Evolutionary conservation across 2,888 invertebrate species (phyloP), one percentile per base, ranked within the genome.

Genomic region (Leptopilina myrica): DNA sequence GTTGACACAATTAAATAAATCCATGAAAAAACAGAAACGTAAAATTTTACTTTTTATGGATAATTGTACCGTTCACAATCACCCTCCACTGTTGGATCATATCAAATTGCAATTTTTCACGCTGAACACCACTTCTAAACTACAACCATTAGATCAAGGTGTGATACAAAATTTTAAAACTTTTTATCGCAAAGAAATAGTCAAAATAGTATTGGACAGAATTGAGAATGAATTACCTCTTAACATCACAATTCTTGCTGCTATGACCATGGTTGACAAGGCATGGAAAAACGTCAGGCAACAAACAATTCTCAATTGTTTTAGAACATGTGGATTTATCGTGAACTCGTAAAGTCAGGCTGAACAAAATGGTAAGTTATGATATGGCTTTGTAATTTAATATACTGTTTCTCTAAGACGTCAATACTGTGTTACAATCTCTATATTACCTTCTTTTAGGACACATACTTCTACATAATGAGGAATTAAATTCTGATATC

Each of bases 111-210:
- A 67, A 14, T 80, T 67, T 80, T 64, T 77, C 8, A 78, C 80
- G 20, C 20, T 77, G 11, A 79, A 79, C 64, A 80, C 75, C 15
- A 80, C 79, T 12, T 59, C 59, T 15, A 77, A 65, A 56, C 65
- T 80, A 26, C n/a, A n/a, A n/a, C n/a, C n/a, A n/a, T n/a, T n/a
- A n/a, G n/a, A n/a, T n/a, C n/a, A n/a, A n/a, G n/a, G 79, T 5
- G 75, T 80, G 5, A 80, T 80, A 14, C 15, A 80, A 20, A 77
- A 64, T 64, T 77, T 80, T 26, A 73, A 80, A 75, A n/a, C 43
- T 33, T 53, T 67, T 69, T 79, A 79, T 49, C 66, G 79, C 7
- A 67, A 66, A 79, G 73, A 73, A 73, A 64, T 79, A 46, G 67
- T 79, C 12, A 66, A 59, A 64, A 5, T 15, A 5, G 49, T 78